These are phyloP conservation scores for Hirundichthys speculiger DNA, from an alignment of 2,113 vertebrate species.

Conservation along the genomic window DNA sequence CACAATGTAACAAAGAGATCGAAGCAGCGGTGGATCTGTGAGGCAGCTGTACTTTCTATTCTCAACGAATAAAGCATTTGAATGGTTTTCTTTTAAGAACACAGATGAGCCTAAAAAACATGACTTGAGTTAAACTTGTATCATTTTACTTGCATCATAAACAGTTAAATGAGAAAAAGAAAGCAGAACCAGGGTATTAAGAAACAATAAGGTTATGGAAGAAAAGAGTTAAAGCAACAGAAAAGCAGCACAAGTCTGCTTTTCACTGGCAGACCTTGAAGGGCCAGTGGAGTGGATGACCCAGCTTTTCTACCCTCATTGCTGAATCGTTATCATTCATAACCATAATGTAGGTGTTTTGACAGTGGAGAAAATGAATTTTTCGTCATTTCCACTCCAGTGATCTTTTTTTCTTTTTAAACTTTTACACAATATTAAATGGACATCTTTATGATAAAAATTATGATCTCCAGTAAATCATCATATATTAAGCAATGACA, in stretches of 20 bases:
- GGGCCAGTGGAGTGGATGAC: slow-evolving; percentile 59
- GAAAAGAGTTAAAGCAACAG: slow-evolving; percentile 11
- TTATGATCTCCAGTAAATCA: too few relatives aligned
- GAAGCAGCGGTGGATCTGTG: too few relatives aligned
- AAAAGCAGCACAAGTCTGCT: not conserved
- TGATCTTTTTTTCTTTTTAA: slow-evolving; percentile 4
- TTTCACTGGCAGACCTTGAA: slow-evolving; percentile 38
- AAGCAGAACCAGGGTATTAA: not conserved
- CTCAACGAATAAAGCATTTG: too few relatives aligned
- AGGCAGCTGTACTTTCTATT: too few relatives aligned
- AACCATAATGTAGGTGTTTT: slow-evolving; percentile 65
- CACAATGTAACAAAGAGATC: too few relatives aligned
- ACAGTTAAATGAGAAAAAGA: not conserved
- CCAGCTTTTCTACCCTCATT: slow-evolving; percentile 43
- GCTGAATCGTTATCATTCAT: slow-evolving; percentile 62
- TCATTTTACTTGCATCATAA: too few relatives aligned
- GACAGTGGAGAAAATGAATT: slow-evolving; percentile 68
- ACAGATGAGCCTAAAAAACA: slow-evolving; percentile 11
- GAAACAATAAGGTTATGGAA: not conserved
- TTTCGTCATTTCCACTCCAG: slow-evolving; percentile 68
- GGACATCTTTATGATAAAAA: too few relatives aligned
- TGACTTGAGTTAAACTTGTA: not conserved
- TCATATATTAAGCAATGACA: too few relatives aligned
- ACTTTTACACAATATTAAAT: too few relatives aligned
- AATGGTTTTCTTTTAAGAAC: not conserved